Conservation (phyloP, 2,113 vertebrate species). For the Micromys minutus region DNA sequence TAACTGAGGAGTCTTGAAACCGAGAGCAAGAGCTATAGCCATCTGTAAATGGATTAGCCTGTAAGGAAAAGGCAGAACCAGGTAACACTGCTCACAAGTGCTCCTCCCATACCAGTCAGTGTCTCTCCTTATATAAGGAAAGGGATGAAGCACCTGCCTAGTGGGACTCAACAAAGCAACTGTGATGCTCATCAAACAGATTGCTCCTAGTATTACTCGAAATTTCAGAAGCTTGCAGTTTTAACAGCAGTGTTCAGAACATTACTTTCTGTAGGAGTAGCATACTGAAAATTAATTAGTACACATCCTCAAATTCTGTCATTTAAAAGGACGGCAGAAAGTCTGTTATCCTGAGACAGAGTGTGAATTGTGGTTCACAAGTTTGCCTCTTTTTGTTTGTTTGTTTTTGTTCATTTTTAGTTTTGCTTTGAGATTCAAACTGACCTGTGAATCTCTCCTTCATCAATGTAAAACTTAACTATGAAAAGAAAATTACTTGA, state of each 20-base stretch:
- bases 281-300: background rate
- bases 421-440: background rate
- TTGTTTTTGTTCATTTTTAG: background rate
- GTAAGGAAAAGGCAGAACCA: background rate
- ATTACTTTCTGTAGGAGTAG: background rate
- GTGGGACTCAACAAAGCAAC: background rate
- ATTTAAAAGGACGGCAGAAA: background rate
- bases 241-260: background rate
- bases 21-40: background rate
- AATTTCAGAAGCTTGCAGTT: background rate
- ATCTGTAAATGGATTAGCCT: background rate
- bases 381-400: background rate
- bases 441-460: conserved; percentile 1
- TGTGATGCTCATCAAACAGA: background rate
- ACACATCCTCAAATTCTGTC: no score
- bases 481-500: conserved; percentile 24
- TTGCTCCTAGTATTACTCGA: background rate
- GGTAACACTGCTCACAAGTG: background rate
- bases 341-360: background rate
- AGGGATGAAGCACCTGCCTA: no score
- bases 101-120: background rate
- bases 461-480: background rate
- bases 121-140: background rate
- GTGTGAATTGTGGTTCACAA: background rate
- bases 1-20: background rate